Base-by-base conservation (phyloP, 2,797 vertebrate genomes). In the Bufotes viridis region DNA sequence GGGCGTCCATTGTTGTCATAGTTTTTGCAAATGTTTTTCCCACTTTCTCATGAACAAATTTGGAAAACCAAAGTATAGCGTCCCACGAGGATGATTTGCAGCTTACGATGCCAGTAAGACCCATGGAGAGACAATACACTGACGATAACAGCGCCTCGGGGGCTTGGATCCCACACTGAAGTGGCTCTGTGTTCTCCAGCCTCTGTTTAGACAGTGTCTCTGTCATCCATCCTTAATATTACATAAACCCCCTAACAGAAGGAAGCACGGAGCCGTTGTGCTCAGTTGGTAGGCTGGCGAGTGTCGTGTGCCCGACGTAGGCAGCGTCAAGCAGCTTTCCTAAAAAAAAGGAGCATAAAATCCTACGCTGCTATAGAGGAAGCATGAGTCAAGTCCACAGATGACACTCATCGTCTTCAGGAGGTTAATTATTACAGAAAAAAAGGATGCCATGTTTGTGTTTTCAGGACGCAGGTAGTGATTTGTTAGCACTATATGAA, bases 391-490 rank as follows among this genome's bases (percentile, higher is more conserved):
- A 70, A 24, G 29, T 72, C 69, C 29, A 18, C 78, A 58, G 26
- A 84, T 63, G 75, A 87, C 69, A 61, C 3, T 0, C 84, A 82
- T 84, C 80, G 18, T 83, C 84, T 87, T 89, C 78, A 74, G 75
- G 53, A 89, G 81, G 84, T 89, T 87, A 89, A 87, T 89, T 83
- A 89, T 89, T 87, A 83, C 29, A 80, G 70, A 34, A n/a, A 60
- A 84, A 55, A 90, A 91, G 87, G 24, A 84, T 90, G 87, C 61
- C 75, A 42, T 91, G 90, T 79, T 53, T 89, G 84, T 87, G 88
- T 87, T 67, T 55, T 79, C 72, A 92, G 92, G 90, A 89, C 61
- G 88, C 93, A 96, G 94, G 94, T 95, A 95, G 92, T 93, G 93
- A 94, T 94, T 91, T 93, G 93, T 94, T 93, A 93, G 89, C 91